Percentiles rank a stretch among this genome's conserved stretches.
These are phyloP conservation scores for Aporophyla lueneburgensis DNA, from an alignment of 2,888 invertebrate species.

Conservation along the genomic window DNA sequence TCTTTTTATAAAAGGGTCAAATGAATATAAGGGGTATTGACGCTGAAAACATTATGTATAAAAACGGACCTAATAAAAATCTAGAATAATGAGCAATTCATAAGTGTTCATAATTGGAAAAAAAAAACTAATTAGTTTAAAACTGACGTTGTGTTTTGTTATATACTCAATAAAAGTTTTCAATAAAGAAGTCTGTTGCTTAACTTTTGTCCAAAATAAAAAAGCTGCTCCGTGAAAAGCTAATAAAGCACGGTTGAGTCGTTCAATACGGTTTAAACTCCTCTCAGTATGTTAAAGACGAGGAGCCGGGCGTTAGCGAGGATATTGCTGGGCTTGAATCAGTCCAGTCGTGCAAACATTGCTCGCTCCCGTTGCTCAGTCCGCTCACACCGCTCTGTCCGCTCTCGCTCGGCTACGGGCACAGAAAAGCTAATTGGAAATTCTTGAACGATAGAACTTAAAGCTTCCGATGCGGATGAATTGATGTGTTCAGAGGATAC, in stretches of 20 bases:
- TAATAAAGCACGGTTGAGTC: slow-evolving; percentile 45
- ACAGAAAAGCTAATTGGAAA: slow-evolving; percentile 52
- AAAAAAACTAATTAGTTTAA: neutral
- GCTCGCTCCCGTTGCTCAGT: slow-evolving; percentile 11
- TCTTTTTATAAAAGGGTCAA: slow-evolving; percentile 1
- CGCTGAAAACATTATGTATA: neutral
- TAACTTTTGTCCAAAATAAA: slow-evolving; percentile 17
- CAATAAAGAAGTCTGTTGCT: neutral
- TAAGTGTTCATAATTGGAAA: neutral
- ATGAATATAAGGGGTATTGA: neutral
- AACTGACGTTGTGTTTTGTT: neutral
- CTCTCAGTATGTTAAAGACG: slow-evolving; percentile 47
- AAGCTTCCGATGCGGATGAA: slow-evolving; percentile 17
- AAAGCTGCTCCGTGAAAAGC: slow-evolving; percentile 15
- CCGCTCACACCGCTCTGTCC: slow-evolving; percentile 6
- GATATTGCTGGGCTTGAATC: slow-evolving; percentile 51
- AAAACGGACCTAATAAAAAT: neutral
- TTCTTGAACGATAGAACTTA: slow-evolving; percentile 41
- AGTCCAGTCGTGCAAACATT: slow-evolving; percentile 55
- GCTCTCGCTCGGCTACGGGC: slow-evolving; percentile 5
- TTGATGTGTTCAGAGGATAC: slow-evolving; percentile 6
- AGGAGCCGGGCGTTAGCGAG: slow-evolving; percentile 21
- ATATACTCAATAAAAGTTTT: neutral
- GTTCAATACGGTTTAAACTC: slow-evolving; percentile 41
- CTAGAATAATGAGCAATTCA: neutral